Evolutionary conservation across 1,140 invertebrate species (phyloP), one percentile per base, ranked within the genome.

Genomic region (Calephelis virginiensis): DNA sequence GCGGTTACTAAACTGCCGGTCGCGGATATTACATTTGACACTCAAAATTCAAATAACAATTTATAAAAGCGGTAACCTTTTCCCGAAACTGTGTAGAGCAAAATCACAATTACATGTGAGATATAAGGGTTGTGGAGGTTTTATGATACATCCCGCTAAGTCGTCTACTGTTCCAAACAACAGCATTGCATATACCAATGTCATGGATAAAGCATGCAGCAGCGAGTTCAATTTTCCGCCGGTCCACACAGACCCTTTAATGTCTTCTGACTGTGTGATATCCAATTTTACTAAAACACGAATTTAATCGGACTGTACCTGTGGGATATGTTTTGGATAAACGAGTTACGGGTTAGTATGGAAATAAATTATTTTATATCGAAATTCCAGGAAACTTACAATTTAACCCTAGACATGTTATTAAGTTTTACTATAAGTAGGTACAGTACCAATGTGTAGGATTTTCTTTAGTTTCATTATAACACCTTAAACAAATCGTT

Each of bases 161-260:
- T 68, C 67, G 61, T 70, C 67, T 28, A 61, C 66, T 65, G 68
- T 72, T 63, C 64, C 61, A 66, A 75, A 73, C 67, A 74, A 73
- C 70, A 66, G 61, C 67, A 63, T 67, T 71, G 72, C 74, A 76
- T 73, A 73, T 73, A 70, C 65, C 66, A 67, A 64, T 70, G 68
- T 74, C 72, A 74, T 76, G 74, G 74, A 76, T 76, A 76, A 76
- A 70, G 69, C 68, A 76, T 76, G 64, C 59, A 63, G 74, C 68
- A 66, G 70, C 68, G 65, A 74, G 72, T 74, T 74, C 74, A 76
- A 76, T 76, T 76, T 76, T 76, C 72, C 74, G 64, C 68, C 66
- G 72, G 68, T 76, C 68, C 74, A 74, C 69, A 62, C 68, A 53
- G 66, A 64, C 47, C 70, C 68, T 67, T 71, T 76, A 76, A 76